phyloP scores from a whole-genome alignment of 92 coral and sea anemone species.

The Epizoanthus fatuus region DNA sequence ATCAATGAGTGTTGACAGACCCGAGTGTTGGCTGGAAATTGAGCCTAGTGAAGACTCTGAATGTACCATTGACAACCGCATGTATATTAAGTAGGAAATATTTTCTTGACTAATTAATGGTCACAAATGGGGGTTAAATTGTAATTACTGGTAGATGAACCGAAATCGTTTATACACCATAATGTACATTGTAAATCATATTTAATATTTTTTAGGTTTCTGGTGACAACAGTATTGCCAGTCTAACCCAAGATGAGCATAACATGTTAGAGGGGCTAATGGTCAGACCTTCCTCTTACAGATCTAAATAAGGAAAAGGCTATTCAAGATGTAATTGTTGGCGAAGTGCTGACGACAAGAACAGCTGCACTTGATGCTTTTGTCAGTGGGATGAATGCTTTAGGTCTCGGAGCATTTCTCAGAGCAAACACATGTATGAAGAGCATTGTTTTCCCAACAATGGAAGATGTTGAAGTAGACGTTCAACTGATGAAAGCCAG shows the following conservation, averaged over 20 bases:
- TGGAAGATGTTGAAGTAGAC: no score
- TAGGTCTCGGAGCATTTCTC: slow-evolving; percentile 10
- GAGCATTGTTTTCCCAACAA: no score
- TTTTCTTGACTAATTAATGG: background rate
- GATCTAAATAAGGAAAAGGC: slow-evolving; percentile 28
- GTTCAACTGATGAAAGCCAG: no score
- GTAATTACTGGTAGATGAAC: background rate
- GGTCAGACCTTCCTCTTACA: slow-evolving; percentile 21
- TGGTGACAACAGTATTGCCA: background rate
- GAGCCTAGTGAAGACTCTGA: no score
- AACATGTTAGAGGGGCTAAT: slow-evolving; percentile 4
- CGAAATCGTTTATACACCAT: no score
- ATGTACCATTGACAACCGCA: no score
- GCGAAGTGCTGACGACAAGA: slow-evolving; percentile 21
- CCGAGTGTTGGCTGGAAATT: no score
- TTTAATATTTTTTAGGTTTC: background rate
- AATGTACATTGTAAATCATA: background rate
- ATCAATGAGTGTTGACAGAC: no score
- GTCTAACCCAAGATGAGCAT: background rate
- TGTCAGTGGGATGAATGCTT: background rate
- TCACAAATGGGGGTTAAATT: background rate
- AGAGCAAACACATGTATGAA: background rate
- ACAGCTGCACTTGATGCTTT: slow-evolving; percentile 18
- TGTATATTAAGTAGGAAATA: background rate
- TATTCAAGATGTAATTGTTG: slow-evolving; percentile 14